Base-by-base conservation (phyloP, 1,140 invertebrate genomes). In the Heliconius himera region DNA sequence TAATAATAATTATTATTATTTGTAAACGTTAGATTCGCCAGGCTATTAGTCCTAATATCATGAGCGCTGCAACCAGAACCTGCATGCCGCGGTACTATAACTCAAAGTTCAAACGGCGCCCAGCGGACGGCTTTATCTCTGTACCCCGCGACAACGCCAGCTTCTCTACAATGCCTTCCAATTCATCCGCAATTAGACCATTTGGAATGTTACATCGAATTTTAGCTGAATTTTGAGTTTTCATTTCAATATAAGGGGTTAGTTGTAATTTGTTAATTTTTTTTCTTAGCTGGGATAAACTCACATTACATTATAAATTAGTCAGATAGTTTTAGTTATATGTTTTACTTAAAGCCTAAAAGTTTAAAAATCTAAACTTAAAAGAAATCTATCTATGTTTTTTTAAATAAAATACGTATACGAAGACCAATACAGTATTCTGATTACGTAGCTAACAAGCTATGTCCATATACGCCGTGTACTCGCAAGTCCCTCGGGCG, bases 91-190 rank as follows among this genome's bases (percentile, higher is more conserved):
- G 26, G 60, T 66, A 4, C 60, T 66, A 66, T 66, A 66, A 66
- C 26, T 66, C 60, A 66, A 66, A 66, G 60, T 66, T 66, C 60
- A 66, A 66, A 66, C 11, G 60, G 60, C 11, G 60, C 60, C 60
- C 60, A 66, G 60, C 60, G 60, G 60, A 66, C 60, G 22, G 60
- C 60, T 66, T 66, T 66, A 66, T 66, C 60, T 66, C 60, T 66
- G 60, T 66, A 29, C 3, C 33, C 60, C 60, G 60, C 60, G 60
- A 66, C 60, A 66, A 66, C 60, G 60, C 29, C 60, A 66, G 60
- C 60, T 66, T 66, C 56, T 26, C 60, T 29, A 66, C 60, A 66
- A 60, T 60, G 22, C 56, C 56, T 26, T 60, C 56, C 56, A 26
- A 66, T 66, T 66, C 60, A 66, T 29, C 60, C 22, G 22, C 60